Evolutionary conservation across 1,140 invertebrate species (phyloP).

Genomic region (Drosophila pseudoobscura): DNA sequence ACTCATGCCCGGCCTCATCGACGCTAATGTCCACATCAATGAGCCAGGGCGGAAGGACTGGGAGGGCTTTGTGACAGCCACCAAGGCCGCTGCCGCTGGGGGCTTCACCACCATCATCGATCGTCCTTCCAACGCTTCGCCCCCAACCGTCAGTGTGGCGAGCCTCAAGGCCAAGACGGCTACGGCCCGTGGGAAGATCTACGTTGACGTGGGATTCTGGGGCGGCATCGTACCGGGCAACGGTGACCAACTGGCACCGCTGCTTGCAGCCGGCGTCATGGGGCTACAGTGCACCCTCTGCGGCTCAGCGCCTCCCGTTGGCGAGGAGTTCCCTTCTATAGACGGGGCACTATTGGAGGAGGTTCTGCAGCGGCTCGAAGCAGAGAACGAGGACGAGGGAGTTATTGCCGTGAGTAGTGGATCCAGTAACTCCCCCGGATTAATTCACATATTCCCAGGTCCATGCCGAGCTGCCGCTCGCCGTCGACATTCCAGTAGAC

Average conservation of each 20-base stretch:
- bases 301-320: conserved; percentile 83
- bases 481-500: conserved; percentile 10
- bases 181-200: conserved; percentile 86
- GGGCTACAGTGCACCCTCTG: conserved; percentile 91
- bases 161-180: conserved; percentile 86
- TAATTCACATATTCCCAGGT: conserved; percentile 84
- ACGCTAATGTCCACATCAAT: conserved; percentile 94
- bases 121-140: conserved; percentile 89
- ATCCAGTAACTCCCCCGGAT: conserved; percentile 58
- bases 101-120: conserved; percentile 90
- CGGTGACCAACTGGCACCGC: conserved; percentile 84
- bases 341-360: conserved; percentile 83
- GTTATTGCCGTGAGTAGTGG: conserved; percentile 57
- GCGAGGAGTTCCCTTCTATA: conserved; percentile 83
- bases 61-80: conserved; percentile 89
- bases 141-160: conserved; percentile 87
- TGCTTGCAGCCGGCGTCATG: conserved; percentile 87
- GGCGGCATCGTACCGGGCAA: conserved; percentile 88
- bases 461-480: conserved; percentile 85
- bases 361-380: conserved; percentile 33
- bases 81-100: conserved; percentile 88
- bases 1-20: conserved; percentile 92
- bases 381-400: conserved; percentile 43
- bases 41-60: conserved; percentile 91
- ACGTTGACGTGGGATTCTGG: conserved; percentile 90